Evolutionary conservation across 2,797 vertebrate species (phyloP), one percentile per base, ranked within the genome.

Genomic region (Setipinna tenuifilis): DNA sequence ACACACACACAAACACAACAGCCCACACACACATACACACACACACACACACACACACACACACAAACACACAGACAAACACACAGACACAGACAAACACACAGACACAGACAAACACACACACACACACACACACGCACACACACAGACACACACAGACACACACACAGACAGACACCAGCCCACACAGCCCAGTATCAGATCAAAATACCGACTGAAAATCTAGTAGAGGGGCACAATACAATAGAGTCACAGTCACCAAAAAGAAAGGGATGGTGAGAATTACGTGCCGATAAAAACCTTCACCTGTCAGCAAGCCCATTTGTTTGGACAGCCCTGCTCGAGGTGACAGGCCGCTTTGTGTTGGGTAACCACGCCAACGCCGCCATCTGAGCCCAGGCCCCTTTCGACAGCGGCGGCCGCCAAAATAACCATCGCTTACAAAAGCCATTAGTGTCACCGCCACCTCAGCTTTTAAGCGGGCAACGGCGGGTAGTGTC

Each of bases 291-390:
- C 16, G 28, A 19, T 19, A 19, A 41, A 41, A 44, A 65, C n/a
- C 21, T 19, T 19, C 19, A 16, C 71, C 9, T 78, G 71, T 75
- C 68, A 41, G 68, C 12, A 11, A 41, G 68, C 31, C 41, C 35
- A 44, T 78, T 44, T 44, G 35, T 78, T 78, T 44, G 35, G 71
- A 44, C 16, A 78, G 35, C 19, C 16, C 44, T 44, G 71, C 35
- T 78, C 21, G 71, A 41, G 35, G 71, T 21, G 71, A 21, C 71
- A 9, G 35, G 71, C 35, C 17, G 6, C 5, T 6, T 3, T 78
- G 35, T 0, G 44, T 44, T 78, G 35, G 71, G 71, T 78, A 41
- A 78, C 71, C 71, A 78, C 35, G 71, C 71, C 71, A 78, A 78
- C 71, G 9, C 6, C 19, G 41, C 31, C 35, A 44, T 78, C 7